Evolutionary conservation across 2,797 vertebrate genomes (phyloP), one percentile per base, ranked within the genome.

Genomic region (Sitta carolinensis): DNA sequence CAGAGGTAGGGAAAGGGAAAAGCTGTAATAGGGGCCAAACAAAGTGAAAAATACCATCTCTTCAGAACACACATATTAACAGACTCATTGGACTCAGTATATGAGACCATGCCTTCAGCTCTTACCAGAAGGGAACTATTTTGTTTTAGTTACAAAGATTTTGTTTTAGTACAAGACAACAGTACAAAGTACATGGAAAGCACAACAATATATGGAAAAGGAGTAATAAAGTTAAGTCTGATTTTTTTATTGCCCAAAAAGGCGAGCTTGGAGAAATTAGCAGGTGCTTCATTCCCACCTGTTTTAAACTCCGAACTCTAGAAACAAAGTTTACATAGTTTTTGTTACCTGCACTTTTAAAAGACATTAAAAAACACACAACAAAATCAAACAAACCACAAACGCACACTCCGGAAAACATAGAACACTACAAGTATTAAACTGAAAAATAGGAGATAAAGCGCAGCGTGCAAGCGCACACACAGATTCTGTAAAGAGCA

Each of bases 361-460:
- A 55, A 22, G 7, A 42, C 42, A 36, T 16, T 19, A 19, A 51
- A 78, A 43, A 34, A 11, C 10, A 21, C 17, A 22, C 5, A 52
- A 67, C 5, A 42, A 25, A 54, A 27, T 16, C 7, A 3, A 26
- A 50, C 18, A 14, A 9, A 5, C 1, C 15, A 8, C 30, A 25
- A 69, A 40, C 1, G 1, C 20, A 27, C 15, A n/a, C 5, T 13
- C 61, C 5, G 7, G 43, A 54, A 82, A 72, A 13, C 8, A 30
- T 11, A 42, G 11, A 29, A 47, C 13, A 13, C 18, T 12, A 29
- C 23, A 67, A 64, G 14, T 11, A n/a, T 23, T 59, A 30, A 34
- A 38, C 0, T 25, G 23, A 32, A 50, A 48, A 5, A 68, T 0
- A 1, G 19, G 43, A 64, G 6, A 36, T 4, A 40, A 29, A 50